Conservation (phyloP, 92 coral and sea anemone species). For the Plumapathes pennacea region DNA sequence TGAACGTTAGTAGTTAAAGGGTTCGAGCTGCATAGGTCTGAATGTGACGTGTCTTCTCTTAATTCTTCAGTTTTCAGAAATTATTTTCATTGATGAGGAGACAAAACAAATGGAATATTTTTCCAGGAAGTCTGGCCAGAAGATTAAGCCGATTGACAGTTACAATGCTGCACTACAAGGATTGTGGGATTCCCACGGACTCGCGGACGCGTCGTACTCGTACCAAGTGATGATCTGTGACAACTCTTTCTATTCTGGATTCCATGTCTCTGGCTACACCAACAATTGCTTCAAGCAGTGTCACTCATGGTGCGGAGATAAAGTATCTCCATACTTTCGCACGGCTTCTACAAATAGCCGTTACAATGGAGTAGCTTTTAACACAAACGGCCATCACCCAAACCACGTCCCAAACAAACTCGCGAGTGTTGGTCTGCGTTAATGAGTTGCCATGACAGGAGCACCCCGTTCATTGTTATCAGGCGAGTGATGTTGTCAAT, state of each 20-base stretch:
- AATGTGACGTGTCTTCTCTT: no score
- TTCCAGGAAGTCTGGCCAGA: conserved; percentile 2
- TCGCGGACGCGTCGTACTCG: conserved; percentile 9
- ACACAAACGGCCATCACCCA: conserved; percentile 14
- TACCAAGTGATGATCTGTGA: conserved; percentile 35
- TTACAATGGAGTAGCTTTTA: conserved; percentile 19
- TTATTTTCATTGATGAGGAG: conserved; percentile 33
- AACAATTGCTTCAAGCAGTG: conserved; percentile 17
- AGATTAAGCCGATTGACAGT: conserved; percentile 8
- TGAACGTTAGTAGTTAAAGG: no score
- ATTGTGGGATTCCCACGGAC: conserved; percentile 28
- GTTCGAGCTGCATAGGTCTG: no score
- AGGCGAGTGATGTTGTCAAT: no score
- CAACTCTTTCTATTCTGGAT: conserved; percentile 6
- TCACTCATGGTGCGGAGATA: conserved; percentile 8
- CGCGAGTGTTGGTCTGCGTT: conserved; percentile 13
- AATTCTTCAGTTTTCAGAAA: conserved; percentile 24
- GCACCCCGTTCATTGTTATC: no score
- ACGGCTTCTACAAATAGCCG: not conserved
- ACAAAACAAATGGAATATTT: conserved; percentile 18
- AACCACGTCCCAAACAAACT: not conserved
- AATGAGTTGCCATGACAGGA: no score
- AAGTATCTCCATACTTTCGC: conserved; percentile 9
- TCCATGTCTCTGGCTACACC: conserved; percentile 13
- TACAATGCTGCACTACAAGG: conserved; percentile 11